Base-by-base conservation (phyloP, 2,113 vertebrate genomes). In the Chloropsis hardwickii region DNA sequence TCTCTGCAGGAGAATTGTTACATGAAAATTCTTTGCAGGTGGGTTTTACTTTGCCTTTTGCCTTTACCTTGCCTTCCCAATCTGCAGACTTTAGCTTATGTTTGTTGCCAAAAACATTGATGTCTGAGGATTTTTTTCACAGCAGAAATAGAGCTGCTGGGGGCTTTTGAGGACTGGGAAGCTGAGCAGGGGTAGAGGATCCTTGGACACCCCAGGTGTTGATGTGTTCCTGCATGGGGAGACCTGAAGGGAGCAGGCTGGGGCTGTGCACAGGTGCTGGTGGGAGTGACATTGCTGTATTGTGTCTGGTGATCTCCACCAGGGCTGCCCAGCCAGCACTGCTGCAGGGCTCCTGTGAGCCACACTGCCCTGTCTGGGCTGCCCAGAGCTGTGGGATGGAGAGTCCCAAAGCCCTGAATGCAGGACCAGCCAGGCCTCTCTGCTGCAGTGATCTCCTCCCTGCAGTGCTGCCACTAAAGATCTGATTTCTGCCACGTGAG, bases 321-420 rank as follows among this genome's bases (percentile, higher is more conserved):
- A 69, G 54, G 20, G 37, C 47, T 80, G 72, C 58, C 16, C 8
- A 9, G 13, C n/a, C 37, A 85, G 37, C 69, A 7, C 61, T 18
- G 22, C 54, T 45, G 24, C 6, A 6, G 35, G 24, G 21, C 48
- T 66, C 19, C 27, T 17, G 62, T 1, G 3, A 42, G 47, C 42
- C 1, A 1, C 10, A 2, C 2, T 81, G 65, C 29, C 47, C 69
- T 0, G 1, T 5, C 47, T 50, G 42, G 10, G 33, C 57, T 71
- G 56, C 48, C 39, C 31, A 7, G 61, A 76, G 29, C 56, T 10
- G 51, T 33, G 13, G 37, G n/a, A 14, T 50, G 25, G 27, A 44
- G 45, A 6, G 33, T 77, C 88, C 58, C 69, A 57, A 22, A 67
- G 22, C 19, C 10, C 27, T 5, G 1, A 13, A 23, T 21, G 66